These are phyloP conservation scores for Allolobophora icterica DNA, from an alignment of 2,888 invertebrate species.

Conservation along the genomic window DNA sequence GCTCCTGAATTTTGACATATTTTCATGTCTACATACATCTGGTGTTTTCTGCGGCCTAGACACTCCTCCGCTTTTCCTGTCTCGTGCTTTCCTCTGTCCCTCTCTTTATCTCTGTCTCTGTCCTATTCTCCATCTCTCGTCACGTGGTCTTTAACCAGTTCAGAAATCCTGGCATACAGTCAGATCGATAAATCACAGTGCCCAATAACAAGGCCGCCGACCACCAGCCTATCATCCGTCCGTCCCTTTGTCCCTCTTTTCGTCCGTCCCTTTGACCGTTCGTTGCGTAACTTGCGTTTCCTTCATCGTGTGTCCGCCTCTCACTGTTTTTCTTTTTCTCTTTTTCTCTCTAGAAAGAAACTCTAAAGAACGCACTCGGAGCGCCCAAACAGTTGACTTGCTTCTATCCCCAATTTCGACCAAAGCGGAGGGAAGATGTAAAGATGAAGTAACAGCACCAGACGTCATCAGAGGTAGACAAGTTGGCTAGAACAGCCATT, in stretches of 20 bases:
- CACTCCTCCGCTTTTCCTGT: not conserved
- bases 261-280: too few species aligned
- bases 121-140: not conserved
- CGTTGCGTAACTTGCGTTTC: too few species aligned
- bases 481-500: too few species aligned
- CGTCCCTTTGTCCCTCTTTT: not conserved
- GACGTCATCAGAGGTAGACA: too few species aligned
- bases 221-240: not conserved
- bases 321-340: too few species aligned
- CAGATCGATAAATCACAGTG: not conserved
- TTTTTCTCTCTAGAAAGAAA: not conserved
- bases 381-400: not conserved
- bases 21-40: not conserved
- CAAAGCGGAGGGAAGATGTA: not conserved
- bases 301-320: too few species aligned
- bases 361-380: too few species aligned
- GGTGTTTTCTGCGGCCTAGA: not conserved
- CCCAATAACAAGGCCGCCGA: not conserved
- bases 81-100: not conserved
- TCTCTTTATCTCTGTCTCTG: not conserved
- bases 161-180: not conserved
- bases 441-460: too few species aligned
- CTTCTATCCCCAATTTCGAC: not conserved
- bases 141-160: slow-evolving; percentile 1
- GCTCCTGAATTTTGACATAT: not conserved